Evolutionary conservation across 2,797 vertebrate species (phyloP), one percentile per base, ranked within the genome.

Genomic region (Limosa lapponica): DNA sequence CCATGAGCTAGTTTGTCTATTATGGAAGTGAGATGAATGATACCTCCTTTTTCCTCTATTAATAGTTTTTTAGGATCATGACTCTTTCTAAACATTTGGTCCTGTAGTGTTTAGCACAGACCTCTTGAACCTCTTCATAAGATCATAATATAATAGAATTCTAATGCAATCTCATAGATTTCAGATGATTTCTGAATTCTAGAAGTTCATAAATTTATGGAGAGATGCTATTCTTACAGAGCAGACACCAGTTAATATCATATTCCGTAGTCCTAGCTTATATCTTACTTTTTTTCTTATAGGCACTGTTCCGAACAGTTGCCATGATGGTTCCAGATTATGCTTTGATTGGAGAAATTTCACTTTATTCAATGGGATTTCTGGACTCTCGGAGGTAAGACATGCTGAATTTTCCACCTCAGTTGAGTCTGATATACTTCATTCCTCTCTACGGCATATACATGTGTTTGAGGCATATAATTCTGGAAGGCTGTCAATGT

Each of bases 251-350:
- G 34, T 82, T 83, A 52, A 72, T 87, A 30, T 12, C 6, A 7
- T 66, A 57, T 71, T 70, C 36, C 10, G 2, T 16, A 65, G 27
- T 34, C 44, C 36, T 66, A 82, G 6, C 6, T 75, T 44, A 2
- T 44, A 27, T 54, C 30, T 82, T 62, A 15, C 25, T n/a, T 91
- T 87, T 95, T 82, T 72, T 81, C 91, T 93, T 72, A 10, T 46
- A 99, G 99, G 99, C 99, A 74, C 98, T 99, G 67, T 99, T 99
- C 93, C 98, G 99, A 83, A 99, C 99, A 22, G 99, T 99, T 87
- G 99, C 99, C 64, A 99, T 99, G 99, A 99, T 99, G 99, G 99
- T 99, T 18, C 99, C 99, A 71, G 99, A 99, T 97, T 99, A 99
- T 67, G 98, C 98, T 77, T 98, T 99, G 82, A 99, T 99, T 97